Base-by-base conservation (phyloP, 2,113 vertebrate species). In the Plotosus lineatus region DNA sequence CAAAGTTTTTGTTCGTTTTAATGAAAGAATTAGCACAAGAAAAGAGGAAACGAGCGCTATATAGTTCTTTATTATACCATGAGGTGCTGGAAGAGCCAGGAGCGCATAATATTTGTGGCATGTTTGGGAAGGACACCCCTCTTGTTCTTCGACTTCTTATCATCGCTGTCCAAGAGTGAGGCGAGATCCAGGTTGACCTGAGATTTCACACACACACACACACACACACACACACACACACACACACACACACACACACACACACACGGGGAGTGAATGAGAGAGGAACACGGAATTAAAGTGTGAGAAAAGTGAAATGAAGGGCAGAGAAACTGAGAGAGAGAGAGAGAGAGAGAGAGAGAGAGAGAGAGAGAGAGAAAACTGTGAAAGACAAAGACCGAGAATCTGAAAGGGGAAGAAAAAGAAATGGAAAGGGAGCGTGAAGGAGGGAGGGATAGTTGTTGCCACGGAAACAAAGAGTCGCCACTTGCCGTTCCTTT, bases 31-130 rank as follows among this genome's bases (percentile, higher is more conserved):
- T 63, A 33, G 9, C 42, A 56, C 10, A 66, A 17, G 31, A 66
- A 31, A 66, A 23, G 21, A 53, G 12, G 21, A 36, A 1, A 36
- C 4, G n/a, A 65, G 10, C 10, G 36, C 2, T 17, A 19, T 38
- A 26, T 44, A 40, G 19, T 44, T 76, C 14, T 8, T 7, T n/a
- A 28, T 40, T 96, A 95, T 92, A 99, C 98, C 98, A 99, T 98
- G 91, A 99, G 97, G 87, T 99, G 97, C 89, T 99, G 97, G 92
- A 99, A 99, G 90, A 99, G 97, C 97, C 97, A 99, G 80, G 97
- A 99, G 87, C 97, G 96, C 97, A 99, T 99, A 90, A 99, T 99
- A 92, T 98, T 98, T 87, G 97, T 99, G 92, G 97, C 97, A 0
- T 99, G 97, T 91, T 99, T 99, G 85, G 97, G 97, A 84, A 99